Evolutionary conservation across 1,140 invertebrate genomes (phyloP).

Genomic region (Papilio helenus): DNA sequence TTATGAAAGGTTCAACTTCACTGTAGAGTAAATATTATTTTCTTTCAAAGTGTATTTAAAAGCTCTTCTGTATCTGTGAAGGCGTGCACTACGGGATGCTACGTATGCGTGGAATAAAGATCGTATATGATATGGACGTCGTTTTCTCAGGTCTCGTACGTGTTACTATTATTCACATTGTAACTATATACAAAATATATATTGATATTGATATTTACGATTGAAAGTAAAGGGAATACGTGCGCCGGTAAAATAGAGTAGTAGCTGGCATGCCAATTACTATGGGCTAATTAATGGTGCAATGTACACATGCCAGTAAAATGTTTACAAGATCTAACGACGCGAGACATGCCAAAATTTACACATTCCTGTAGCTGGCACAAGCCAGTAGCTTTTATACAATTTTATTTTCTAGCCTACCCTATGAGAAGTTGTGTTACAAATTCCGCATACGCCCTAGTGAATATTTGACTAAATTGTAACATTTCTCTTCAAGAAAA

Average conservation of each 20-base stretch:
- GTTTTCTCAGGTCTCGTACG: constrained; percentile 63
- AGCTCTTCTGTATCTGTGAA: constrained; percentile 59
- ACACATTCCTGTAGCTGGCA: too few relatives aligned
- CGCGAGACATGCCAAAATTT: too few relatives aligned
- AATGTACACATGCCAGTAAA: too few relatives aligned
- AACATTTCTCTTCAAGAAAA: constrained; percentile 66
- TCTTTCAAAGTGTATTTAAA: constrained; percentile 32
- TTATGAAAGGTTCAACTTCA: background rate
- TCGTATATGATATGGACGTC: constrained; percentile 60
- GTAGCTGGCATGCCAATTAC: too few relatives aligned
- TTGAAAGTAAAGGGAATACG: background rate
- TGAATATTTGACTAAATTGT: constrained; percentile 52
- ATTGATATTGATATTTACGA: constrained; percentile 27
- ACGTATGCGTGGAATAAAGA: constrained; percentile 67
- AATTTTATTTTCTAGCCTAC: background rate
- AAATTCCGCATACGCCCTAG: constrained; percentile 23
- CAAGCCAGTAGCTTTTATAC: background rate
- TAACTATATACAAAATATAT: constrained; percentile 40
- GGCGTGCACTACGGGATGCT: constrained; percentile 60
- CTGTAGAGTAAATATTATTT: background rate
- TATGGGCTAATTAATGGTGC: too few relatives aligned
- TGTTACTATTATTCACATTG: constrained; percentile 46
- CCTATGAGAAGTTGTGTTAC: background rate
- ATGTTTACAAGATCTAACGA: too few relatives aligned
- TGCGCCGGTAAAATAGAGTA: too few relatives aligned